These are phyloP conservation scores for Leptobrachium leishanense DNA, from an alignment of 2,113 vertebrate species.

Conservation along the genomic window DNA sequence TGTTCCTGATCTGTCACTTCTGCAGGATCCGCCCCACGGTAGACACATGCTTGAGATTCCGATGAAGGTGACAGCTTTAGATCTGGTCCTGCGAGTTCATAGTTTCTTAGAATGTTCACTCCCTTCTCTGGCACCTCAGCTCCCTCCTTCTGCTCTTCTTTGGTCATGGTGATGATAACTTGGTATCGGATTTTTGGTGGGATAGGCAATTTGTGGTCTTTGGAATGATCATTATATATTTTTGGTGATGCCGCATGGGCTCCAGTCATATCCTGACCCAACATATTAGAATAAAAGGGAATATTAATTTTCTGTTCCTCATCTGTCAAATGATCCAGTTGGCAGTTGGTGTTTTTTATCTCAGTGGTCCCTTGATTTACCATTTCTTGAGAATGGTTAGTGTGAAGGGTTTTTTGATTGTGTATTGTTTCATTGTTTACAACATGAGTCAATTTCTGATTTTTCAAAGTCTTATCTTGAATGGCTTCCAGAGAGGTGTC, in stretches of 20 bases:
- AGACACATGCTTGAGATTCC: conserved; percentile 42
- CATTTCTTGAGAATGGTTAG: neutral
- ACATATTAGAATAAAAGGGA: neutral
- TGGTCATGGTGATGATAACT: neutral
- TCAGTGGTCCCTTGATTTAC: neutral
- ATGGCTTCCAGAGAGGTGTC: neutral
- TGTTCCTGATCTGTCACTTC: conserved; percentile 24
- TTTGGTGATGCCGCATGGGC: neutral
- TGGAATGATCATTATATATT: neutral
- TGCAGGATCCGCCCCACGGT: conserved; percentile 25
- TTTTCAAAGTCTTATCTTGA: neutral
- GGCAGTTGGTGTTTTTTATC: neutral
- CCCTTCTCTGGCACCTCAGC: neutral
- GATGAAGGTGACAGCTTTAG: conserved; percentile 27
- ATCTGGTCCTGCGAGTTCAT: conserved; percentile 40
- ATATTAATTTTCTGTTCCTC: neutral
- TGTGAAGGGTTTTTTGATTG: neutral
- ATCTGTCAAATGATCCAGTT: neutral
- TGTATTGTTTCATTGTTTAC: neutral
- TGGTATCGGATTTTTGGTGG: neutral
- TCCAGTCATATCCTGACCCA: neutral
- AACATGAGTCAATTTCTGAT: neutral
- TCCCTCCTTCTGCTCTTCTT: conserved; percentile 9
- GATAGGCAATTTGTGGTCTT: neutral
- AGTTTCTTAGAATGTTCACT: neutral